Base-by-base conservation (phyloP, 2,113 vertebrate species). In the Chrysemys picta region DNA sequence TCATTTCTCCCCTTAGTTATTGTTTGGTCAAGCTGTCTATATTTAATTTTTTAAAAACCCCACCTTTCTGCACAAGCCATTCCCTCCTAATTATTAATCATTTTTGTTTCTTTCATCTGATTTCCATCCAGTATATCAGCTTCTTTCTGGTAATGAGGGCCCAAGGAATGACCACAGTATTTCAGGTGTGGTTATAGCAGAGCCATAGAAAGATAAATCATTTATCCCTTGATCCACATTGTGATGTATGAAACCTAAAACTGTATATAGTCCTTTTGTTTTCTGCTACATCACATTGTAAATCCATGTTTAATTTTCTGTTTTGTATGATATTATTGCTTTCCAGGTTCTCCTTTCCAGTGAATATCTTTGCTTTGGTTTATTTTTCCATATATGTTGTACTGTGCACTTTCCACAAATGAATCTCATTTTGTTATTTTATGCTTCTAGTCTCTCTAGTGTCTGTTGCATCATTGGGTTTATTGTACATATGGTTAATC, bases 401-500 rank as follows among this genome's bases (percentile, higher is more conserved):
- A 29, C n/a, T 89, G 31, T 59, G 53, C 72, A 49, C 25, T 57
- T 85, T 87, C 91, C 76, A 88, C 56, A 57, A 35, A 47, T 82
- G 84, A 92, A 84, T 56, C 22, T n/a, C 22, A 6, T 50, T 52
- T 93, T 14, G 6, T 38, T 31, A 1, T 2, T 87, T n/a, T 38
- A 9, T 80, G 84, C 91, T 56, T 92, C 19, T 81, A 62, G 47
- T 85, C 21, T 54, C 24, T 69, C 17, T 88, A 79, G 57, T 49
- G 87, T 93, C 83, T 96, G 83, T 86, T 17, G 0, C 69, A 59
- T 56, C 59, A 31, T 56, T 87, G 86, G 82, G 75, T 65, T 93
- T 50, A 38, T 85, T 91, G 65, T 88, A 29, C 16, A 0, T 56
- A 1, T 49, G 75, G 75, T 96, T 98, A 98, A 98, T 95, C 88